Base-by-base conservation (phyloP, 1,140 invertebrate species). In the Drosophila sechellia region DNA sequence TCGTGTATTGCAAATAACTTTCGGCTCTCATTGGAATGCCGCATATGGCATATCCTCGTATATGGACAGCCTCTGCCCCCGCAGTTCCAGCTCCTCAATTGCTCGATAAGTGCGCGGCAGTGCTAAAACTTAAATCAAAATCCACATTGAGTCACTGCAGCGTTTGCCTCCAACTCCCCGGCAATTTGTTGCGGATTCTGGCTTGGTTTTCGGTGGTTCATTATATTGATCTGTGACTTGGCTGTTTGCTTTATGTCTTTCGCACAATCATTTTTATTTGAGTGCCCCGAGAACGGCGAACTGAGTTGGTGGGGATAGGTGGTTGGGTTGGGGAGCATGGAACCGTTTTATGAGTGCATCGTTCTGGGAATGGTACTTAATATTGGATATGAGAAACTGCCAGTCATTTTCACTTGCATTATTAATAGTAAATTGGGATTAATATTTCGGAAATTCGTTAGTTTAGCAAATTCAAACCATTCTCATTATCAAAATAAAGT, bases 21-120 rank as follows among this genome's bases (percentile, higher is more conserved):
- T 83, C 49, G 72, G 43, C 65, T 66, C 86, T 90, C 81, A 90
- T 90, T 90, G 75, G 65, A 79, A 90, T 86, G 87, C 81, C 69
- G 61, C 59, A 79, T 86, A 72, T 64, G 61, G 58, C 57, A 31
- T 31, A 31, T 31, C 65, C 43, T 53, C 17, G 25, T 54, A 59
- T 48, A 20, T 22, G 12, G 48, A 71, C 40, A 63, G n/a, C 43
- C 58, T 17, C 17, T 17, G 25, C 5, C 17, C 34, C 25, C 37
- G 20, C 20, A 17, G 37, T 37, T 35, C 69, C 49, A 46, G 22
- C 60, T 63, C 69, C 68, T 77, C 76, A 86, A 89, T 86, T 89
- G 69, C 70, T 68, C 53, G 74, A 87, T 86, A 86, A 81, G 71
- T 80, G 81, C 77, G 66, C 68, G 60, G 58, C 74, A 68, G 58